A percentile compares a stretch with the other conserved stretches of the same genome.
These are phyloP conservation scores for Urechis unicinctus DNA, from an alignment of 2,888 invertebrate genomes.

Conservation along the genomic window DNA sequence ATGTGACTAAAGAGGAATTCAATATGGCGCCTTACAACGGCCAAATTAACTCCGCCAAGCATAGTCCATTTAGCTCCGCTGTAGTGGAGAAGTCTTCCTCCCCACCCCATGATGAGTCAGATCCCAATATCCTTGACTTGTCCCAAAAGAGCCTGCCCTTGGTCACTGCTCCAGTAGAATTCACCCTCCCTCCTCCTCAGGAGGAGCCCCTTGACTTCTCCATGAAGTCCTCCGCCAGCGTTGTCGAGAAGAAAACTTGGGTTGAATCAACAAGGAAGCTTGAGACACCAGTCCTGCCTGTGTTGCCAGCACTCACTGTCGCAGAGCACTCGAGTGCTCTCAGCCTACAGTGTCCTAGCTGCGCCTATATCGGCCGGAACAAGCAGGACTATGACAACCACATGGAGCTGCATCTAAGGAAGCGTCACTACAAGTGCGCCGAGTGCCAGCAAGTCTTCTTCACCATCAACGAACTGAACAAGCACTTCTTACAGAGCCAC, in stretches of 20 bases:
- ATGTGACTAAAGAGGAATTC: not conserved
- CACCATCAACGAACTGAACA: conserved; percentile 41
- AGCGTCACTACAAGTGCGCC: conserved; percentile 38
- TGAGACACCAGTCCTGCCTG: not conserved
- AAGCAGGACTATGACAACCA: conserved; percentile 35
- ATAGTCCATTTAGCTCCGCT: no score
- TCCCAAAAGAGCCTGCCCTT: conserved; percentile 4
- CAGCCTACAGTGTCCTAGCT: conserved; percentile 29
- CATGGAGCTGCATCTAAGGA: conserved; percentile 36
- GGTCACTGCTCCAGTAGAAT: not conserved
- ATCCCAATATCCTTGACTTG: conserved; percentile 15
- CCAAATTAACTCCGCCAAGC: no score
- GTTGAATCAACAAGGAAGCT: not conserved
- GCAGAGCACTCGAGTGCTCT: conserved; percentile 1
- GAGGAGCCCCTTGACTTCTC: conserved; percentile 30
- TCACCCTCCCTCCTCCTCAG: conserved; percentile 4
- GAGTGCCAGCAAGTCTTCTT: conserved; percentile 41
- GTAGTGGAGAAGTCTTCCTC: no score
- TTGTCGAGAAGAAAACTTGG: not conserved
- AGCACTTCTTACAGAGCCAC: conserved; percentile 40
- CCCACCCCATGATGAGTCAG: not conserved
- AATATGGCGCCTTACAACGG: not conserved
- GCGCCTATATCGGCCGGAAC: conserved; percentile 34
- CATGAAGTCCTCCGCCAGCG: conserved; percentile 13
- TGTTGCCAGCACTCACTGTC: not conserved